Base-by-base conservation (phyloP, 1,140 invertebrate genomes). In the Glossosoma conforme region DNA sequence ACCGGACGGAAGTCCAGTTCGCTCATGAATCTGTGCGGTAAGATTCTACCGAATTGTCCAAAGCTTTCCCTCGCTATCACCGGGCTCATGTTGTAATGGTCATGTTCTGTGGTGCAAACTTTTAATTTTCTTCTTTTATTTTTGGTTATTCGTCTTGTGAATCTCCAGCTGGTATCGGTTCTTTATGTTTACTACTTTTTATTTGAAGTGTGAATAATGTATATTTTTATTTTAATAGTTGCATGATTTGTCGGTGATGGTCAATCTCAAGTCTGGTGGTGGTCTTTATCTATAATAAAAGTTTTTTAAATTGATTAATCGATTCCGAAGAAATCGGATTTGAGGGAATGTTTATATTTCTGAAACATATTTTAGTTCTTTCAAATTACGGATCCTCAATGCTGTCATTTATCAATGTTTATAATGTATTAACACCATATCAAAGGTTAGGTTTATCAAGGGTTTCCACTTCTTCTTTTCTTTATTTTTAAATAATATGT, bases 21-120 rank as follows among this genome's bases (percentile, higher is more conserved):
- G 70, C 82, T 91, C 79, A 89, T 91, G 87, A 91, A 91, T 84
- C 81, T 91, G 81, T 89, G 86, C 79, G 88, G 89, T 91, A 91
- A 91, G 85, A 80, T 74, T 48, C 24, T 44, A 46, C 37, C 30
- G 25, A 43, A 54, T 61, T 58, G 51, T 52, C 46, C 18, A 45
- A 54, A 51, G 47, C 52, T 56, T 56, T 41, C 33, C 43, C 41
- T 50, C 44, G 46, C 58, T 57, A 43, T 52, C 44, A 53, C 45
- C 47, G 50, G 32, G 44, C 32, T 50, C 58, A 58, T 56, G 14
- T 35, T 55, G 17, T 11, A 35, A 43, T 32, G 25, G 52, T 49
- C 22, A 32, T 54, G 36, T 42, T 13, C 10, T 35, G 53, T 60
- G 47, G 51, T 58, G 43, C 47, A 32, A 20, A 53, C 42, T 40